Base-by-base conservation (phyloP, 2,113 vertebrate species). In the Archilochus colubris region DNA sequence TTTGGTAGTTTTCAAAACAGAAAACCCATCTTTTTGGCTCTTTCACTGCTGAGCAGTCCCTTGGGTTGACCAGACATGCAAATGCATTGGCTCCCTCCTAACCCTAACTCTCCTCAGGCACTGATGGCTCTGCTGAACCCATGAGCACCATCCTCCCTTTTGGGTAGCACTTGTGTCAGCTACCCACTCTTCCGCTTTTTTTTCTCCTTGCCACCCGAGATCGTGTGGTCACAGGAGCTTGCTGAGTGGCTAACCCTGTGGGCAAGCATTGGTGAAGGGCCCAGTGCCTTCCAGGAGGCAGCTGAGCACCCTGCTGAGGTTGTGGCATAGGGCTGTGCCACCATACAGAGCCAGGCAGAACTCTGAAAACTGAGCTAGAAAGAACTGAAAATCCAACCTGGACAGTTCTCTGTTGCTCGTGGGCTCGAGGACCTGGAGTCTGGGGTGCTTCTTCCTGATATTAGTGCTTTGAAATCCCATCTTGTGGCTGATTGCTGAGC, bases 21-120 rank as follows among this genome's bases (percentile, higher is more conserved):
- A 94, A 89, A 75, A 79, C 69, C 64, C 19, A 54, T 27, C 66
- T 81, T 83, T 70, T 86, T 78, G 64, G 55, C 51, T 83, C 61
- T 81, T 46, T 22, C 31, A 8, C 68, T 38, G 6, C 80, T 22
- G 66, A 75, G 43, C 6, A 78, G 55, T 84, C 53, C 7, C 31
- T 82, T 66, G 10, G 20, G 28, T 70, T 78, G 73, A 81, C 73
- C 68, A 74, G 51, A 63, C 62, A 55, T 69, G 93, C 72, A 93
- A 88, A 91, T 82, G 43, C 55, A 0, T n/a, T 12, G 59, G 11
- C 78, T 91, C 50, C 36, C 51, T 62, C 61, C 38, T 51, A 31
- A n/a, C 30, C 59, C 2, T 33, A 2, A 31, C 9, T 22, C n/a
- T 80, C 27, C 0, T 0, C 59, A 51, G 64, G 76, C 40, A 4